Base-by-base conservation (phyloP, 2,888 invertebrate genomes). In the Caenorhabditis angaria region DNA sequence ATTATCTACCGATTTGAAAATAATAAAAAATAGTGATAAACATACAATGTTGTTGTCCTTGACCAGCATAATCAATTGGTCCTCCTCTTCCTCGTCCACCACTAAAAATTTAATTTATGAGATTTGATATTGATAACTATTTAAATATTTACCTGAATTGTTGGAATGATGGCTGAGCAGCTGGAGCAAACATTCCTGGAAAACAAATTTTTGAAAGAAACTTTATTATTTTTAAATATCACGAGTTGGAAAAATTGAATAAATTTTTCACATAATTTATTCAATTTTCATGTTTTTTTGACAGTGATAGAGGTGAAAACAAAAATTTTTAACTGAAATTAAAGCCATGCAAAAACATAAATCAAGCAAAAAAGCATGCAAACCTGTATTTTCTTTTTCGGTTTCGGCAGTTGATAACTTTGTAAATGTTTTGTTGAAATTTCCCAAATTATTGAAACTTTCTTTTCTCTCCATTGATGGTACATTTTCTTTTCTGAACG, bases 131-230 rank as follows among this genome's bases (percentile, higher is more conserved):
- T 22, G 27, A 67, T 41, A 47, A 57, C 22, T 35, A 32, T 22
- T 6, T 6, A 18, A 25, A 10, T 24, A 22, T n/a, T n/a, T n/a
- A 70, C 65, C 65, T 58, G 58, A 55, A 70, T 29, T 51, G 61
- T 35, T 64, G 56, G 25, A 58, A 57, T 8, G 53, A 2, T 65
- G 54, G 47, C 22, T 53, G 56, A 27, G 54, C 60, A 56, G 32
- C 55, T 54, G 64, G n/a, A 63, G 64, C 61, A 47, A 70, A 65
- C 22, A 61, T 61, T 35, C 47, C 69, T 70, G 32, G n/a, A 64
- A 61, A 35, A 24, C 2, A 41, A 41, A 24, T 22, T 4, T 8
- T 32, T 12, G 4, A 3, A 32, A 32, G 5, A 32, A 32, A 32
- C 32, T 32, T 32, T 12, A 32, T 8, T 12, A 32, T 12, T 8